A percentile compares a stretch with the other conserved stretches of the same genome.
Conservation (phyloP, 1,140 invertebrate genomes). For the Sycophaga agraensis region DNA sequence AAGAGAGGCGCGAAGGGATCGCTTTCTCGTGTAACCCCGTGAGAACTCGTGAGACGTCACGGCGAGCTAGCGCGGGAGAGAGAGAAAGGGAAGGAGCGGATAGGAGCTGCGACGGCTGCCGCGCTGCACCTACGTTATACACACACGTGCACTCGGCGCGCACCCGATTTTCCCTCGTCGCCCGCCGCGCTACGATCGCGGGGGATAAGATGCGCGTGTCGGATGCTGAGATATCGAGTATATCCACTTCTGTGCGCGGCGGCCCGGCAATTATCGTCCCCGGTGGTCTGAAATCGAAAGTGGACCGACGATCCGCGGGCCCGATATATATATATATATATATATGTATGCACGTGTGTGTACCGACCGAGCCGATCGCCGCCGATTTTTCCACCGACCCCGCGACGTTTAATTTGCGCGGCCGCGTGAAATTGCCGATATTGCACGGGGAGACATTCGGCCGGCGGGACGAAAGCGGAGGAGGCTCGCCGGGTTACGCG, state of each 20-base stretch:
- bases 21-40: conserved; percentile 46
- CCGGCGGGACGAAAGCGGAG: no score
- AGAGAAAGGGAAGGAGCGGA: not conserved
- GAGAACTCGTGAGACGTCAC: conserved; percentile 36
- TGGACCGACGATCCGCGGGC: conserved; percentile 2
- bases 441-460: no score
- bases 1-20: conserved; percentile 29
- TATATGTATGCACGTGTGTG: no score
- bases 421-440: no score
- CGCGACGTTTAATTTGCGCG: no score
- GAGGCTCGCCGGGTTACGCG: not conserved
- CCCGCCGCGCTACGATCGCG: not conserved
- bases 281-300: not conserved
- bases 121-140: not conserved
- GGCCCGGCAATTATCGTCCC: not conserved
- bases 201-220: conserved; percentile 17
- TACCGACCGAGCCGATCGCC: no score
- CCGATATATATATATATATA: not conserved
- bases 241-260: conserved; percentile 9
- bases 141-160: not conserved
- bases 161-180: not conserved
- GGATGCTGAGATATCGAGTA: not conserved
- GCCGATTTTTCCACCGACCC: no score
- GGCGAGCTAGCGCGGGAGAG: not conserved
- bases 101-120: no score